These are phyloP conservation scores for Onchidella celtica DNA, from an alignment of 2,888 invertebrate species.

Conservation along the genomic window DNA sequence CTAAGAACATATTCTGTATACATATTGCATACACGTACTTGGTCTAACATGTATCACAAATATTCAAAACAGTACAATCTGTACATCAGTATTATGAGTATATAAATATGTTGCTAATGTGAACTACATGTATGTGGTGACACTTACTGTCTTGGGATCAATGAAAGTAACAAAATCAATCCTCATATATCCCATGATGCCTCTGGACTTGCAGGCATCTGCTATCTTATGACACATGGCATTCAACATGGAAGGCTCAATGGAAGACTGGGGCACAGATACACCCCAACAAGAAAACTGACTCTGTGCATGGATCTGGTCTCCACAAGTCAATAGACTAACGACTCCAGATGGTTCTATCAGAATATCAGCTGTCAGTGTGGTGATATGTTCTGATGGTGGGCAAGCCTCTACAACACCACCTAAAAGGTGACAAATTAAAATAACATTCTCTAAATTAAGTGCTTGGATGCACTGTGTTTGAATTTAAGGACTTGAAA, in stretches of 20 bases:
- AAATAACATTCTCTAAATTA: no score
- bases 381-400: constrained; percentile 78
- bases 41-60: no score
- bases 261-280: constrained; percentile 79
- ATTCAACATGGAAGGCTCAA: constrained; percentile 77
- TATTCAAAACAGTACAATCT: no score
- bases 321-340: constrained; percentile 74
- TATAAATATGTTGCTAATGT: no score
- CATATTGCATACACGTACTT: no score
- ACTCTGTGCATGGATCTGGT: constrained; percentile 79
- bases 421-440: constrained; percentile 73
- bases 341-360: constrained; percentile 78
- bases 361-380: constrained; percentile 77
- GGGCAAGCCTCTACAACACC: constrained; percentile 80
- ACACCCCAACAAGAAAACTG: constrained; percentile 78
- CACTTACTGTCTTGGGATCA: constrained; percentile 65
- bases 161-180: constrained; percentile 80
- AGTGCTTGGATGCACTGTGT: no score
- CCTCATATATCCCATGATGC: constrained; percentile 78
- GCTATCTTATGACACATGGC: constrained; percentile 73
- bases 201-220: constrained; percentile 76
- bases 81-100: no score
- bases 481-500: no score
- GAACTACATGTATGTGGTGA: no score
- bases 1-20: no score